phyloP scores from a whole-genome alignment of 2,888 invertebrate genomes.

The Agrotis segetum region DNA sequence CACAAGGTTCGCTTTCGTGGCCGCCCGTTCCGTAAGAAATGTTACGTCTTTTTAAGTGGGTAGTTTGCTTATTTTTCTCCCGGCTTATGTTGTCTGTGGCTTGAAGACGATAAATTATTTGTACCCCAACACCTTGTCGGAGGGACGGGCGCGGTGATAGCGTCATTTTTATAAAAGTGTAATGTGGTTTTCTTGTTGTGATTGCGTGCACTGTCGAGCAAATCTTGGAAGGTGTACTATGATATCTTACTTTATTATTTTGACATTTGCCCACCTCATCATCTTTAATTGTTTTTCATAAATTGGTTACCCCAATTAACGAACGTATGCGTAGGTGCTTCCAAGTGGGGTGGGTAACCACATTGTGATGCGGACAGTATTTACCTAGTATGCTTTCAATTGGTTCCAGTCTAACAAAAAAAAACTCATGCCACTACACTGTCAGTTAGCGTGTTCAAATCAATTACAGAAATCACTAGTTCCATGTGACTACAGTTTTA shows the following conservation, averaged over 20 bases:
- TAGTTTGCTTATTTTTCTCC: constrained; percentile 90
- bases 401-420: not conserved
- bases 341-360: too few species aligned
- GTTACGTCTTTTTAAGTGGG: constrained; percentile 85
- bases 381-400: too few species aligned
- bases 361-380: too few species aligned
- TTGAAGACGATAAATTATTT: constrained; percentile 88
- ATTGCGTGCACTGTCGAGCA: constrained; percentile 76
- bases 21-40: constrained; percentile 60
- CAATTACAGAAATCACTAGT: constrained; percentile 15
- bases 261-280: too few species aligned
- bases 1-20: constrained; percentile 78
- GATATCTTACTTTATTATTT: constrained; percentile 44
- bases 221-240: constrained; percentile 41
- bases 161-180: constrained; percentile 90
- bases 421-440: not conserved
- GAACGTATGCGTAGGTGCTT: too few species aligned
- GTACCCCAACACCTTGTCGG: constrained; percentile 87
- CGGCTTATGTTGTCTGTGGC: constrained; percentile 88
- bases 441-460: constrained; percentile 14
- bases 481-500: constrained; percentile 8
- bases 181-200: constrained; percentile 87
- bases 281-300: too few species aligned
- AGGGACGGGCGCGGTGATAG: constrained; percentile 81
- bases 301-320: too few species aligned